Evolutionary conservation across 2,113 vertebrate species (phyloP).

Genomic region (Boulengeromyrus knoepffleri): DNA sequence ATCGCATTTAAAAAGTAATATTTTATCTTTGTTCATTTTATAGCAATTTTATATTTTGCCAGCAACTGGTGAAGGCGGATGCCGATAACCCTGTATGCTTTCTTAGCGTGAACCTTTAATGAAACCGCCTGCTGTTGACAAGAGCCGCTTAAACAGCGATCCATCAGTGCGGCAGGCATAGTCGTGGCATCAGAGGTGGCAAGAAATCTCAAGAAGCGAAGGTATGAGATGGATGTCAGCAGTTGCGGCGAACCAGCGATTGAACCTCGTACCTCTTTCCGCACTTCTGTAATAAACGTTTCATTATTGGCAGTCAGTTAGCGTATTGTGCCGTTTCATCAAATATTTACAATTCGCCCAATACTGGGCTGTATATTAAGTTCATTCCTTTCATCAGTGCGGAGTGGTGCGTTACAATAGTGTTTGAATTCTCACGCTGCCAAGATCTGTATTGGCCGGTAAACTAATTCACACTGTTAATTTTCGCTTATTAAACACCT

Average conservation of each 20-base stretch:
- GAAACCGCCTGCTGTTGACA: slow-evolving; percentile 33
- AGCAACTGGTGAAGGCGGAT: not conserved
- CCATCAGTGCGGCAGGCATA: slow-evolving; percentile 37
- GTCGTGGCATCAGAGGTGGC: not conserved
- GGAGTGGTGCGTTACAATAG: not conserved
- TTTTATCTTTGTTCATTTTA: not conserved
- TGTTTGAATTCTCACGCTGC: not conserved
- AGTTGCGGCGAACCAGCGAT: slow-evolving; percentile 12
- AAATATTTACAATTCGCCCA: slow-evolving; percentile 22
- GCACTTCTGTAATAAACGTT: slow-evolving; percentile 26
- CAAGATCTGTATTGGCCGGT: not conserved
- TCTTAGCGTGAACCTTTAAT: slow-evolving; percentile 25
- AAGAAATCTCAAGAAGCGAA: not conserved
- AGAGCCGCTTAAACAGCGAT: slow-evolving; percentile 40
- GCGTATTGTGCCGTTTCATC: slow-evolving; percentile 20
- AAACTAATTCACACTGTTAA: not conserved
- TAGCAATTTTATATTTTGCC: slow-evolving; percentile 24
- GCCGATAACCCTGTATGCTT: slow-evolving; percentile 35
- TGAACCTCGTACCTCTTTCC: not conserved
- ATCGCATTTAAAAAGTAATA: not conserved
- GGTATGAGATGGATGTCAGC: slow-evolving; percentile 11
- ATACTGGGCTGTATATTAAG: not conserved
- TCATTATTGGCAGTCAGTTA: slow-evolving; percentile 14
- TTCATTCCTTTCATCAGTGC: not conserved
- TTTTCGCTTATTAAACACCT: slow-evolving; percentile 1